Conservation (phyloP, 1,140 invertebrate species). For the Halesus radiatus region DNA sequence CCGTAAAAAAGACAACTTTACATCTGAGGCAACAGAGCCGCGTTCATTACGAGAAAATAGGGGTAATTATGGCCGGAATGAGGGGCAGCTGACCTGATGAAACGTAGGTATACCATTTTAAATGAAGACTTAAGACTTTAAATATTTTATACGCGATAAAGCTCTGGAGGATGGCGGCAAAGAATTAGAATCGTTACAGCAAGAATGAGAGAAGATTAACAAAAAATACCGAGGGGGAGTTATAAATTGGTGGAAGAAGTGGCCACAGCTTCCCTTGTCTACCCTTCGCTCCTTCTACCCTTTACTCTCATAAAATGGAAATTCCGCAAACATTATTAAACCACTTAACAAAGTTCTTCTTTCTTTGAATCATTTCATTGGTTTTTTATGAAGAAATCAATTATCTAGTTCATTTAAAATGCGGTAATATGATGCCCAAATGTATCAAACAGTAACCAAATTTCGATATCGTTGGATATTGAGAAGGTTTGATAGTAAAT, state of each 20-base stretch:
- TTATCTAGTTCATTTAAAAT: no score
- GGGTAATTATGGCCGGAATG: constrained; percentile 51
- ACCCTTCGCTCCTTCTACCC: no score
- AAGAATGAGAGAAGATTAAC: constrained; percentile 58
- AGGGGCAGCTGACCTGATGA: constrained; percentile 51
- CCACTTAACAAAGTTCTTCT: background rate
- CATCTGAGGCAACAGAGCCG: constrained; percentile 42
- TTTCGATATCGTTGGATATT: no score
- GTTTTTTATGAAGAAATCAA: background rate
- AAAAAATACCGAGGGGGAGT: constrained; percentile 51
- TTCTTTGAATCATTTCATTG: background rate
- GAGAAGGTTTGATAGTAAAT: no score
- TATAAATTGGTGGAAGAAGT: constrained; percentile 53
- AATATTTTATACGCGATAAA: constrained; percentile 56
- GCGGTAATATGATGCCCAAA: no score
- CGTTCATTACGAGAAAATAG: constrained; percentile 42
- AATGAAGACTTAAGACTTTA: constrained; percentile 56
- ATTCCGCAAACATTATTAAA: constrained; percentile 39
- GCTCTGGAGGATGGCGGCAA: constrained; percentile 44
- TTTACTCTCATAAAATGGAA: constrained; percentile 35
- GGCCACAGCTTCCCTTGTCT: constrained; percentile 26
- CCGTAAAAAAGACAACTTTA: constrained; percentile 16
- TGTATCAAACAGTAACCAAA: no score
- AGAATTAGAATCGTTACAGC: constrained; percentile 57
- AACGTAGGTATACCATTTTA: constrained; percentile 56